phyloP scores from a whole-genome alignment of 2,888 invertebrate species.

The Orchesellides sinensis region DNA sequence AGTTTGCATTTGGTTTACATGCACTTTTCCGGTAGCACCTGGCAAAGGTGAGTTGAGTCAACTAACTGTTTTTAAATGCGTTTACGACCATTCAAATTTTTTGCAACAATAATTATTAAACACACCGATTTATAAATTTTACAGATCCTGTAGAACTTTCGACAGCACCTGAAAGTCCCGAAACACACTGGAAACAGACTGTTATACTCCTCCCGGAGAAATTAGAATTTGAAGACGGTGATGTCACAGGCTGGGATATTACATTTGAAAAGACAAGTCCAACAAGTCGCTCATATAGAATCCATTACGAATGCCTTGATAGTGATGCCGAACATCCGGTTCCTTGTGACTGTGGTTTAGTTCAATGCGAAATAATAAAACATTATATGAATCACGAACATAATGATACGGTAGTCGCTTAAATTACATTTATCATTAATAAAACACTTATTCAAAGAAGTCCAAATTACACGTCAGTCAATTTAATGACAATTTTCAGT shows the following conservation, averaged over 20 bases:
- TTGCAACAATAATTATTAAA: neutral
- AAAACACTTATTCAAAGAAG: no score
- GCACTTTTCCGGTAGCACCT: slow-evolving; percentile 81
- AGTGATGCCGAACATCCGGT: slow-evolving; percentile 85
- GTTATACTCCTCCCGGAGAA: slow-evolving; percentile 85
- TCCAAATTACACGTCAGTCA: no score
- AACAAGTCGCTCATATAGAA: slow-evolving; percentile 81
- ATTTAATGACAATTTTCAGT: no score
- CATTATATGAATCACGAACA: slow-evolving; percentile 68
- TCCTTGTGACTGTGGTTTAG: slow-evolving; percentile 87
- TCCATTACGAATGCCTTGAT: slow-evolving; percentile 84
- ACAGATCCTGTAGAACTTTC: slow-evolving; percentile 69
- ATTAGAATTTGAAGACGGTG: slow-evolving; percentile 78
- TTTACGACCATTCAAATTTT: neutral
- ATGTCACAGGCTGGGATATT: slow-evolving; percentile 76
- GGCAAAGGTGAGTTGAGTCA: slow-evolving; percentile 25
- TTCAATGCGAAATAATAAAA: slow-evolving; percentile 86
- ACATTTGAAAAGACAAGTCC: slow-evolving; percentile 77
- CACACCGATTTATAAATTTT: neutral
- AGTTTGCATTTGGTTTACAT: slow-evolving; percentile 89
- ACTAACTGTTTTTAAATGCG: neutral
- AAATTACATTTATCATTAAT: no score
- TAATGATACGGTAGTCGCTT: no score
- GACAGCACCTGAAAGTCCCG: slow-evolving; percentile 78
- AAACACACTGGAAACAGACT: slow-evolving; percentile 87